These are phyloP conservation scores for Pterocles gutturalis DNA, from an alignment of 2,113 vertebrate genomes.

Conservation along the genomic window DNA sequence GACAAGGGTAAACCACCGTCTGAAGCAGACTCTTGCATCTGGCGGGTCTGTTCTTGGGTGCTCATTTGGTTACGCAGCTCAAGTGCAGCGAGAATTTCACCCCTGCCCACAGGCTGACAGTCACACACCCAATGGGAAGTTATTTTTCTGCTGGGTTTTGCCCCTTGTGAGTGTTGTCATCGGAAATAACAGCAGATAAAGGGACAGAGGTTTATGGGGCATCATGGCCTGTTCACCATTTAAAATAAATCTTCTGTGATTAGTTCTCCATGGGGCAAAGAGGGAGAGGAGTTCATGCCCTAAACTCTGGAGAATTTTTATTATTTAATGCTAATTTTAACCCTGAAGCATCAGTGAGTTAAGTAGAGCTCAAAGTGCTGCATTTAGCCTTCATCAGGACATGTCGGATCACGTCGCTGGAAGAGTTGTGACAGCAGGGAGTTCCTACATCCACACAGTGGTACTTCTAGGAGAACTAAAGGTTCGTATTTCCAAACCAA, in stretches of 20 bases:
- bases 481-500: background rate
- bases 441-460: background rate
- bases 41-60: background rate
- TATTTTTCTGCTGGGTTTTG: constrained; percentile 45
- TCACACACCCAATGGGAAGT: background rate
- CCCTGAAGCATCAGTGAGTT: background rate
- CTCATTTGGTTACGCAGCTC: background rate
- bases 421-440: background rate
- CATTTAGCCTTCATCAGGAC: background rate
- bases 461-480: background rate
- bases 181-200: background rate
- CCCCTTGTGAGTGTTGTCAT: background rate
- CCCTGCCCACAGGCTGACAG: background rate
- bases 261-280: background rate
- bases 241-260: background rate
- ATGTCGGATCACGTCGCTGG: background rate
- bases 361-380: background rate
- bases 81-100: background rate
- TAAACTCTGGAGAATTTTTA: background rate
- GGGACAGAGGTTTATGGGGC: background rate
- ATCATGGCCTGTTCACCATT: background rate
- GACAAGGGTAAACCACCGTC: background rate
- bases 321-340: constrained; percentile 8
- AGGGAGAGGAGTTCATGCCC: background rate
- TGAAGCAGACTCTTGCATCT: constrained; percentile 1